Conservation (phyloP, 2,113 vertebrate genomes). For the Dipodomys spectabilis region DNA sequence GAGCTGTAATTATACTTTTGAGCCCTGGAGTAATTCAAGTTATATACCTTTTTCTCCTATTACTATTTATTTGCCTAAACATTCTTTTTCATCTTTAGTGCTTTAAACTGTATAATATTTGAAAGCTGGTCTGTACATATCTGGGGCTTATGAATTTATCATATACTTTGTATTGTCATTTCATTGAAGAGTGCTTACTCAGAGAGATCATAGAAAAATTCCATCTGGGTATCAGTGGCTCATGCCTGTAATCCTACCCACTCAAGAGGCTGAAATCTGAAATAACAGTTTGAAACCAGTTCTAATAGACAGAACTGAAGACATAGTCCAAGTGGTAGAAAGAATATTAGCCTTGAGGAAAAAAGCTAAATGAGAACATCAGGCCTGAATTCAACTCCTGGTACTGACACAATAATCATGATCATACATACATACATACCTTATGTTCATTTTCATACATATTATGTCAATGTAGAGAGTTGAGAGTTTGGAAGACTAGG, state of each 20-base stretch:
- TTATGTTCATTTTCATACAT: slow-evolving; percentile 40
- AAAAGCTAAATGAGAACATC: no score
- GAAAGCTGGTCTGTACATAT: background rate
- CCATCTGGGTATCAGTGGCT: no score
- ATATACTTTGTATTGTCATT: slow-evolving; percentile 21
- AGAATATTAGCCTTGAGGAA: no score
- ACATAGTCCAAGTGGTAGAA: no score
- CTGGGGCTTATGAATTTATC: background rate
- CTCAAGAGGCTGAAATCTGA: no score
- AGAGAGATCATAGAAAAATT: slow-evolving; percentile 44
- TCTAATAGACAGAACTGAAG: no score
- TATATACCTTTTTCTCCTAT: background rate
- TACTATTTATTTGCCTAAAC: background rate
- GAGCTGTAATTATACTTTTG: slow-evolving; percentile 7
- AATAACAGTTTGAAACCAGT: no score
- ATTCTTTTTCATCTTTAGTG: background rate
- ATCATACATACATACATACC: background rate
- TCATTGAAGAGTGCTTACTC: slow-evolving; percentile 27
- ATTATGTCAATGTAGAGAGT: slow-evolving; percentile 3
- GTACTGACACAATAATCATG: background rate
- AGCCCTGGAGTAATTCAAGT: background rate
- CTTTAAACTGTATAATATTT: background rate
- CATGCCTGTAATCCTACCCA: no score
- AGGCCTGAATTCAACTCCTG: no score
- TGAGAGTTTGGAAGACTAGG: background rate